Evolutionary conservation across 2,797 vertebrate genomes (phyloP).

Genomic region (Leptatherina wallacei): DNA sequence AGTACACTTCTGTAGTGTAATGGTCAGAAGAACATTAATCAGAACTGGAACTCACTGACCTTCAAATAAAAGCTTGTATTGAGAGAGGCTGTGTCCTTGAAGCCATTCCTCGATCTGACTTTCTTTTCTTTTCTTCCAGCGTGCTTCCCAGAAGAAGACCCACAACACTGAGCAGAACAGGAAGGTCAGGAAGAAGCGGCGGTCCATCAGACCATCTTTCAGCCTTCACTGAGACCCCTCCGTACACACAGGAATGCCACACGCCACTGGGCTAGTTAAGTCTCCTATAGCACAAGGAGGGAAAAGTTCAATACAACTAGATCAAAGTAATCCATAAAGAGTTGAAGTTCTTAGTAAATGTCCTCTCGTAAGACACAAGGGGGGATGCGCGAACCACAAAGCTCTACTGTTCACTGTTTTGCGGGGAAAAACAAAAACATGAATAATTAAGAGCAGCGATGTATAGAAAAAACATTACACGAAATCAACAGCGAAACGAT

Average conservation of each 20-base stretch:
- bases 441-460: conserved; percentile 23
- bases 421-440: neutral
- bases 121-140: conserved; percentile 84
- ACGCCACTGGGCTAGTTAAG: conserved; percentile 19
- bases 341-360: neutral
- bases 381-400: neutral
- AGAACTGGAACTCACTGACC: conserved; percentile 78
- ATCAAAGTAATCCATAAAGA: neutral
- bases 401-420: neutral
- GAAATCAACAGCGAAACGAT: conserved; percentile 34
- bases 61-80: conserved; percentile 90
- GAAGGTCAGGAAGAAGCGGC: conserved; percentile 87
- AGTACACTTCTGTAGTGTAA: neutral
- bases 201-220: conserved; percentile 88
- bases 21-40: conserved; percentile 3
- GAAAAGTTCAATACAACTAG: conserved; percentile 10
- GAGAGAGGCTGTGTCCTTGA: conserved; percentile 81
- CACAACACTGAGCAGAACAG: conserved; percentile 81
- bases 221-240: conserved; percentile 77
- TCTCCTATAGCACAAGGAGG: conserved; percentile 46
- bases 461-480: conserved; percentile 41
- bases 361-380: neutral
- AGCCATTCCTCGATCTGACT: conserved; percentile 89
- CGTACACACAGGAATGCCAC: conserved; percentile 55
- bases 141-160: conserved; percentile 89